A percentile compares a stretch with the other conserved stretches of the same genome.
Evolutionary conservation across 1,140 invertebrate species (phyloP).

Genomic region (Hypsibius dujardini): DNA sequence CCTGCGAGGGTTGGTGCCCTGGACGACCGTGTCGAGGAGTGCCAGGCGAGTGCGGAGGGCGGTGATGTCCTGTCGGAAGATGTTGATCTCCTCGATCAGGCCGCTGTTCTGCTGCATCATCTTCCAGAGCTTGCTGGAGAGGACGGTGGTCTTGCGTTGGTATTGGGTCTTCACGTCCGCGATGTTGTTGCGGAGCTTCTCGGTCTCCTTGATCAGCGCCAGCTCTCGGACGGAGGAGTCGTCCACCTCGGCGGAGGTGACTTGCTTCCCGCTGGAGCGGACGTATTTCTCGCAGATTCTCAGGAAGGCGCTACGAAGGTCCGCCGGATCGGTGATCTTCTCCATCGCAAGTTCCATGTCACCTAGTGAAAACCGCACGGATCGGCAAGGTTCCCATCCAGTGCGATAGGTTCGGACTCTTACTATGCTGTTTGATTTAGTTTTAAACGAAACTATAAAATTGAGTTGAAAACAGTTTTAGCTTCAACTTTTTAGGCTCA

Average conservation of each 20-base stretch:
- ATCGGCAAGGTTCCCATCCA: too few species aligned
- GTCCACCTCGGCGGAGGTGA: constrained; percentile 34
- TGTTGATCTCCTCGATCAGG: constrained; percentile 54
- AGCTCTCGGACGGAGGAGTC: constrained; percentile 40
- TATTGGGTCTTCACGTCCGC: constrained; percentile 35
- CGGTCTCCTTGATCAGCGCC: constrained; percentile 44
- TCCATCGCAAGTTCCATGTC: constrained; percentile 5
- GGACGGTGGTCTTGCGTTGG: constrained; percentile 37
- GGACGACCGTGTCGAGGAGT: constrained; percentile 10
- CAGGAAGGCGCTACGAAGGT: background rate
- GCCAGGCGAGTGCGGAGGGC: constrained; percentile 3
- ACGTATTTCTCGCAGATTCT: constrained; percentile 45
- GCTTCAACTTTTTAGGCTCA: too few species aligned
- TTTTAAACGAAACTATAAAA: too few species aligned
- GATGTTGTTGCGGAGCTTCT: constrained; percentile 37
- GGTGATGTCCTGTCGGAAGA: constrained; percentile 45
- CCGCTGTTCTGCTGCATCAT: constrained; percentile 49
- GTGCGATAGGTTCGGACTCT: too few species aligned
- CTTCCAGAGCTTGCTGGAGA: constrained; percentile 20
- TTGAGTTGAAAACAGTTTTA: too few species aligned
- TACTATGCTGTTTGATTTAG: too few species aligned
- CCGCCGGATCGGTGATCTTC: background rate
- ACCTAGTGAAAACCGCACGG: background rate
- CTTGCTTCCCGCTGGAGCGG: constrained; percentile 55
- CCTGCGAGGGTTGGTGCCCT: background rate